Conservation (phyloP, 2,888 invertebrate species). For the Pammene aurita region DNA sequence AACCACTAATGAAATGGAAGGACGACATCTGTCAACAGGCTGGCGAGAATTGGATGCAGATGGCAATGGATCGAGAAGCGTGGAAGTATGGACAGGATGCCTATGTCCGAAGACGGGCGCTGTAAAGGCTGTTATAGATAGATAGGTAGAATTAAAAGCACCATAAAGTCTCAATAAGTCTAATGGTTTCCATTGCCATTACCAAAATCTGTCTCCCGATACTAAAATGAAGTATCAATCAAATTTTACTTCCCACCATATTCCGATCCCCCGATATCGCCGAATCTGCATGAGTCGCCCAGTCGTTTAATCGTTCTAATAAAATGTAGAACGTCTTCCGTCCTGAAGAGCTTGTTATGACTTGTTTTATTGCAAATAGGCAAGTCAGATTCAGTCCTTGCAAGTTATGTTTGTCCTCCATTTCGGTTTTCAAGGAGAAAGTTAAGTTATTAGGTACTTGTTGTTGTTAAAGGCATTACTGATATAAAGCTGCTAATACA, state of each 20-base stretch:
- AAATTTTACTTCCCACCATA: constrained; percentile 31
- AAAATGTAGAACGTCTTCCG: constrained; percentile 31
- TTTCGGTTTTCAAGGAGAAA: neutral
- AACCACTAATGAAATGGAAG: no score
- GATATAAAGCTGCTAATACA: no score
- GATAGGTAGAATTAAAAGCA: no score
- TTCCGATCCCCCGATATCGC: constrained; percentile 12
- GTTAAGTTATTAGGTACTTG: no score
- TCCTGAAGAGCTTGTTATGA: constrained; percentile 24
- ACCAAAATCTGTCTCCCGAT: constrained; percentile 18
- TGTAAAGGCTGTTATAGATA: no score
- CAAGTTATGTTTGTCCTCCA: neutral
- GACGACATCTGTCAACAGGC: no score
- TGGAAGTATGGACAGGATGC: no score
- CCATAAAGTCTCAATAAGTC: neutral
- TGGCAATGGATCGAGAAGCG: no score
- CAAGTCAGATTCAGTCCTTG: constrained; percentile 8
- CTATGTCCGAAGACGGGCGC: no score
- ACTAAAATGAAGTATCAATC: constrained; percentile 26
- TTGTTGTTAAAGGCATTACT: no score
- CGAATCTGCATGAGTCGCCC: constrained; percentile 27
- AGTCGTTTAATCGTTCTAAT: constrained; percentile 34
- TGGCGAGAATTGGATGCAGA: no score
- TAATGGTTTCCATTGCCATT: constrained; percentile 2
- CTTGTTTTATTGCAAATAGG: constrained; percentile 37